Percentiles rank a stretch among this genome's conserved stretches.
These are phyloP conservation scores for Mythimna albipuncta DNA, from an alignment of 2,888 invertebrate species.

Conservation along the genomic window DNA sequence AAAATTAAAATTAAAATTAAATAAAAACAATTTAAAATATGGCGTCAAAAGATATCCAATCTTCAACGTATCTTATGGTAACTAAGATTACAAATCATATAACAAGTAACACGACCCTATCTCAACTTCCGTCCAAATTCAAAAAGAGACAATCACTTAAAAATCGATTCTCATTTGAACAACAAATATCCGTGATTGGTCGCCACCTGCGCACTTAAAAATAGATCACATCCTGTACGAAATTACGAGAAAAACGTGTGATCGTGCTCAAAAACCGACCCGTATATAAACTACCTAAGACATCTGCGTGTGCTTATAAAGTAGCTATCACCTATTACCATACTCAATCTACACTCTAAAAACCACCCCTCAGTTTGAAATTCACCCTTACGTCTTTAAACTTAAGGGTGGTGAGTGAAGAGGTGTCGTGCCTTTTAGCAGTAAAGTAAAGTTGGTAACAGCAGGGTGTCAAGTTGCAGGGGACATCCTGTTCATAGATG, in stretches of 20 bases:
- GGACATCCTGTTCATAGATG: conserved; percentile 64
- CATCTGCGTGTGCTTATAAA: conserved; percentile 57
- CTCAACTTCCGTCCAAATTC: conserved; percentile 43
- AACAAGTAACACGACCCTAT: conserved; percentile 21
- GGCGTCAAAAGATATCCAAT: too few relatives aligned
- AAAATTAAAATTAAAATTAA: too few relatives aligned
- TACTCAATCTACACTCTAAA: neutral
- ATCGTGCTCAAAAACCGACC: conserved; percentile 72
- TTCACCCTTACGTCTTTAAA: neutral
- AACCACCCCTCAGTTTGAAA: neutral
- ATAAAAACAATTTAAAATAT: too few relatives aligned
- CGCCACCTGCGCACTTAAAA: conserved; percentile 74
- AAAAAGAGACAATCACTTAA: conserved; percentile 22
- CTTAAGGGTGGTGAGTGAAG: conserved; percentile 29
- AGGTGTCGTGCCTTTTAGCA: conserved; percentile 5
- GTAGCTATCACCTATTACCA: conserved; percentile 58
- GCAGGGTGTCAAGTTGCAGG: conserved; percentile 63
- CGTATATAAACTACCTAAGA: conserved; percentile 42
- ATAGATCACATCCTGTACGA: conserved; percentile 75
- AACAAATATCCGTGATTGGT: conserved; percentile 56
- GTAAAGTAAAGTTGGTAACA: conserved; percentile 36
- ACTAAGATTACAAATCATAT: too few relatives aligned
- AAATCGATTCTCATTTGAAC: conserved; percentile 42
- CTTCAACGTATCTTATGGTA: too few relatives aligned
- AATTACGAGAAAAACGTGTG: conserved; percentile 76